phyloP scores from a whole-genome alignment of 2,888 invertebrate genomes.

The Chrysolina americana region DNA sequence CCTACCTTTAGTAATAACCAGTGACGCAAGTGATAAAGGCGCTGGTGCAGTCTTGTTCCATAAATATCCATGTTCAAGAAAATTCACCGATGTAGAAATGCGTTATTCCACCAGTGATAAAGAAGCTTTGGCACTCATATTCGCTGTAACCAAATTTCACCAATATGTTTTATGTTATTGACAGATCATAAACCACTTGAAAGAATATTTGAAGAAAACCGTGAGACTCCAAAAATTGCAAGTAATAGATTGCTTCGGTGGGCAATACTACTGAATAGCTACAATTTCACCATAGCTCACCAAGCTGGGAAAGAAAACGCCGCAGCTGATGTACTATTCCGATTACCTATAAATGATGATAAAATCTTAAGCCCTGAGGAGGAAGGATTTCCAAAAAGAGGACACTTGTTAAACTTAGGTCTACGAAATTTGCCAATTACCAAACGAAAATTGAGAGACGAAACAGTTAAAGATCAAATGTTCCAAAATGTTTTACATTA shows the following conservation, averaged over 20 bases:
- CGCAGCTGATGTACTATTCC: background rate
- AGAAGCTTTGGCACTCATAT: conserved; percentile 42
- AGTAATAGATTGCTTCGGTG: conserved; percentile 40
- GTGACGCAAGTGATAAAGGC: conserved; percentile 40
- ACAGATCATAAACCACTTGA: conserved; percentile 43
- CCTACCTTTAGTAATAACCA: conserved; percentile 32
- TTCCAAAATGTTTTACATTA: conserved; percentile 23
- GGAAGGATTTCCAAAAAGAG: background rate
- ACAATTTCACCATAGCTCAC: background rate
- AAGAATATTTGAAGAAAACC: conserved; percentile 35
- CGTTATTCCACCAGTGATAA: conserved; percentile 41
- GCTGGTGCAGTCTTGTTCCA: conserved; percentile 40
- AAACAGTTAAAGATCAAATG: background rate
- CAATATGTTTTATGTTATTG: conserved; percentile 29
- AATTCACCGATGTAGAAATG: conserved; percentile 35
- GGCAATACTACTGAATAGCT: conserved; percentile 19
- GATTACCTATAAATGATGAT: background rate
- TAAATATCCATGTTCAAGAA: conserved; percentile 38
- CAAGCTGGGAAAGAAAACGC: background rate
- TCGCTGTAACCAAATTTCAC: conserved; percentile 38
- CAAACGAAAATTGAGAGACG: background rate
- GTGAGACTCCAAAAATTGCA: conserved; percentile 30
- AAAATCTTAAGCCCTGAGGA: background rate
- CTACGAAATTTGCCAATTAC: background rate
- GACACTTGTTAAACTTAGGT: background rate